Percentiles rank a stretch among this genome's conserved stretches.
Conservation (phyloP, 1,140 invertebrate species). For the Drosophila albomicans region DNA sequence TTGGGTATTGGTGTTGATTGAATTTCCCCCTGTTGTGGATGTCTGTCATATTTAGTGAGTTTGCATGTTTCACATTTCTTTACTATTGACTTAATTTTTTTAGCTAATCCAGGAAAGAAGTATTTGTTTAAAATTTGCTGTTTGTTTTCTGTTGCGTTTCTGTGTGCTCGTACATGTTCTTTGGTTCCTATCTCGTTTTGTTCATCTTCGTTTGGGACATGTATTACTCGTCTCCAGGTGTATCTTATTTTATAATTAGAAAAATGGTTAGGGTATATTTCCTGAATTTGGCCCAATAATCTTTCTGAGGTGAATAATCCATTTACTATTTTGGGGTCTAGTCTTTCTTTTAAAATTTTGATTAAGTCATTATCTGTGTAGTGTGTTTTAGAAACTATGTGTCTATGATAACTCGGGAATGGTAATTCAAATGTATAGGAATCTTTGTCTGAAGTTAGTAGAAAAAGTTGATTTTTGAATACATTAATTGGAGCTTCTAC, state of each 20-base stretch:
- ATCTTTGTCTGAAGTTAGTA: background rate
- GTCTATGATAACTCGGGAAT: constrained; percentile 16
- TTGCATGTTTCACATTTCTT: too few relatives aligned
- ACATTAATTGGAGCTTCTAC: constrained; percentile 29
- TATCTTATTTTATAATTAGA: background rate
- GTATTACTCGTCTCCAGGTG: too few relatives aligned
- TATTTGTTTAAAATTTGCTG: too few relatives aligned
- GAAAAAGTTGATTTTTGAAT: background rate
- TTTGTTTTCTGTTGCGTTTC: too few relatives aligned
- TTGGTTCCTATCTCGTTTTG: too few relatives aligned
- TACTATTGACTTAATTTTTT: too few relatives aligned
- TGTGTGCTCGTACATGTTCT: too few relatives aligned
- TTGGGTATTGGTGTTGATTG: constrained; percentile 27
- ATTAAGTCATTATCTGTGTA: constrained; percentile 9
- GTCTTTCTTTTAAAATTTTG: constrained; percentile 18
- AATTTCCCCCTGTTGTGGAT: too few relatives aligned
- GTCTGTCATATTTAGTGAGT: too few relatives aligned
- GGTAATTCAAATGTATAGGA: background rate
- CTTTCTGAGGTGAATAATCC: constrained; percentile 21
- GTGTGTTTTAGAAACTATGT: background rate
- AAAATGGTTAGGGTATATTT: constrained; percentile 33
- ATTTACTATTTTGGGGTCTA: constrained; percentile 28
- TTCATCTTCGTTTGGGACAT: too few relatives aligned
- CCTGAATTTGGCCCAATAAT: constrained; percentile 34
- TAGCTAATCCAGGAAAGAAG: background rate